Evolutionary conservation across 2,797 vertebrate species (phyloP).

Genomic region (Loriculus beryllinus): DNA sequence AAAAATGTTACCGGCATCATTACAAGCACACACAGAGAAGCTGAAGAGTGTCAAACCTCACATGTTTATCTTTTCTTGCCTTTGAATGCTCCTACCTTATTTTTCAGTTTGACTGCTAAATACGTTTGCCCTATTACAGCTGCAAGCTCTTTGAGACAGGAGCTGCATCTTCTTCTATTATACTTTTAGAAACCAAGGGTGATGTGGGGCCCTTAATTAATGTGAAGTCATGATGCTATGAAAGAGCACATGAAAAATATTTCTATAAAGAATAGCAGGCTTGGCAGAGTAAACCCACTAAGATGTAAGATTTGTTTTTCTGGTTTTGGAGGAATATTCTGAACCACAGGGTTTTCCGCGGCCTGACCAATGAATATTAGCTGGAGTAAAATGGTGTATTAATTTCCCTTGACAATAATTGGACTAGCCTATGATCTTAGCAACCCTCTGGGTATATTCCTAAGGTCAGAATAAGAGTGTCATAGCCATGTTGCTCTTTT

Average conservation of each 20-base stretch:
- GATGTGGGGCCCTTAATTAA: not conserved
- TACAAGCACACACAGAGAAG: not conserved
- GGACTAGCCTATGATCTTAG: slow-evolving; percentile 43
- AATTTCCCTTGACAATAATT: slow-evolving; percentile 49
- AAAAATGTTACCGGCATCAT: not conserved
- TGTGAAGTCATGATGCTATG: not conserved
- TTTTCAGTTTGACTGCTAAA: not conserved
- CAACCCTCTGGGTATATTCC: slow-evolving; percentile 22
- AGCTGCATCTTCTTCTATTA: not conserved
- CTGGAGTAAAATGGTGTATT: slow-evolving; percentile 30
- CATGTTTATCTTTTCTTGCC: not conserved
- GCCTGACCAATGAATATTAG: not conserved
- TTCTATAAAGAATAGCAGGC: not conserved
- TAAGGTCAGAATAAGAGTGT: slow-evolving; percentile 25
- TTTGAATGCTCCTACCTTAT: not conserved
- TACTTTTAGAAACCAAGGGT: not conserved
- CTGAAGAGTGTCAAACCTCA: not conserved
- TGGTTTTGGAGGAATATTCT: not conserved
- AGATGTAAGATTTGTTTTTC: not conserved
- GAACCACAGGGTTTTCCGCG: not conserved
- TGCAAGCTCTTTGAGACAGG: not conserved
- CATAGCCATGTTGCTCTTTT: not conserved
- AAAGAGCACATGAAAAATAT: not conserved
- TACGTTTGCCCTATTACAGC: not conserved
- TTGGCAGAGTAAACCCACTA: not conserved